phyloP scores from a whole-genome alignment of 2,888 invertebrate genomes.

The Hemaris fuciformis region DNA sequence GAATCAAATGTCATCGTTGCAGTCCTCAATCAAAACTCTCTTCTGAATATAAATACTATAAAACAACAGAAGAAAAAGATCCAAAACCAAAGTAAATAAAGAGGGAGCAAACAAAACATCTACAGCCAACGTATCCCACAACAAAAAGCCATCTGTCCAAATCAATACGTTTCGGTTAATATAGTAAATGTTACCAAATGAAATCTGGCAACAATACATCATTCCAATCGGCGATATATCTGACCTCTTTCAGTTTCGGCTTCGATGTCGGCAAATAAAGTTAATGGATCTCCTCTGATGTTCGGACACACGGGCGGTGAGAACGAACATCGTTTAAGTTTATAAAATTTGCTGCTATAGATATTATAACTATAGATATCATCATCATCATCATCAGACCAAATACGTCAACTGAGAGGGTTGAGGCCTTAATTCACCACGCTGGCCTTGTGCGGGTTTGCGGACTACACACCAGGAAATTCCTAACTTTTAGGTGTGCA shows the following conservation, averaged over 20 bases:
- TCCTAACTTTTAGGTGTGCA: too few species aligned
- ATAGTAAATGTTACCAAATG: conserved; percentile 13
- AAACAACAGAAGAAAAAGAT: neutral
- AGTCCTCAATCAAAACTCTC: too few species aligned
- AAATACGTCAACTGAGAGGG: too few species aligned
- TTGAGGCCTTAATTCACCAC: too few species aligned
- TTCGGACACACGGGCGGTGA: conserved; percentile 31
- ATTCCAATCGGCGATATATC: conserved; percentile 62
- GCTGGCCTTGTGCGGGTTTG: too few species aligned
- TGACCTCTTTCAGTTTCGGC: conserved; percentile 56
- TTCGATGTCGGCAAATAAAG: conserved; percentile 63
- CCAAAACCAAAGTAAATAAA: too few species aligned
- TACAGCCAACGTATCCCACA: neutral
- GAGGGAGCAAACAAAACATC: neutral
- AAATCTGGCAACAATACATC: conserved; percentile 68
- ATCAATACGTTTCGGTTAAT: conserved; percentile 9
- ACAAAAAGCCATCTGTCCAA: neutral
- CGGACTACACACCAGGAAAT: too few species aligned
- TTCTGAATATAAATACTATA: too few species aligned
- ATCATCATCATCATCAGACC: too few species aligned
- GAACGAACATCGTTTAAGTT: neutral
- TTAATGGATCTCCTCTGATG: conserved; percentile 54
- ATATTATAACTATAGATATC: too few species aligned
- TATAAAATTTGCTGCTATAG: neutral
- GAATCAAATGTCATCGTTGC: too few species aligned